Evolutionary conservation across 2,797 vertebrate genomes (phyloP).

Genomic region (Crotalus adamanteus): DNA sequence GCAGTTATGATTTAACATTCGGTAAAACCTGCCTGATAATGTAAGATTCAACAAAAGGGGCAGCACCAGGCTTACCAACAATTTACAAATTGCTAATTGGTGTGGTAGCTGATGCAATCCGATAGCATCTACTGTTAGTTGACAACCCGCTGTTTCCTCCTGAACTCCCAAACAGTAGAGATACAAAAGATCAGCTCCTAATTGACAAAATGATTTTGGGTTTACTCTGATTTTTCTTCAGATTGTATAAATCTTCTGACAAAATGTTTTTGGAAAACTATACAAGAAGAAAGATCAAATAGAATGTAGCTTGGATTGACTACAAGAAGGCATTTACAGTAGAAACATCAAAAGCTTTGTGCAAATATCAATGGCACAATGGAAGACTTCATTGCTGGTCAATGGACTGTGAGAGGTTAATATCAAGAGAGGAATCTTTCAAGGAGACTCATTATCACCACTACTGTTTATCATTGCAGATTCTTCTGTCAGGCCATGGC

Average conservation of each 20-base stretch:
- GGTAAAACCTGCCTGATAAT: neutral
- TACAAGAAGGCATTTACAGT: neutral
- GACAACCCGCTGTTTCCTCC: neutral
- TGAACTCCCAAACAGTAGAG: neutral
- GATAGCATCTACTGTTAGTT: neutral
- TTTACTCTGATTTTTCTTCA: neutral
- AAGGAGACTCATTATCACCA: neutral
- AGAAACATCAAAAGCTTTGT: neutral
- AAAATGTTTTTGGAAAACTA: neutral
- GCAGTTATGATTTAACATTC: neutral
- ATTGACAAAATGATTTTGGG: neutral
- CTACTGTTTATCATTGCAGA: neutral
- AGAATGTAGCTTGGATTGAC: neutral
- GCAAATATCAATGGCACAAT: neutral
- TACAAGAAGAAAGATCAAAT: neutral
- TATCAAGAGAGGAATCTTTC: neutral
- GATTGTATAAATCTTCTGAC: neutral
- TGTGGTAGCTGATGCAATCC: neutral
- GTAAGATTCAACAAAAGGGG: neutral
- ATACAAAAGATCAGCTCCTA: neutral
- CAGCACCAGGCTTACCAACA: neutral
- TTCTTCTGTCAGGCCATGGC: neutral
- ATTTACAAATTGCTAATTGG: neutral
- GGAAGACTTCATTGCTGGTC: neutral
- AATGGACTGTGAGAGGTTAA: neutral